Percentiles rank a stretch among this genome's conserved stretches.
phyloP scores from a whole-genome alignment of 2,797 vertebrate species.

The Morelia viridis region DNA sequence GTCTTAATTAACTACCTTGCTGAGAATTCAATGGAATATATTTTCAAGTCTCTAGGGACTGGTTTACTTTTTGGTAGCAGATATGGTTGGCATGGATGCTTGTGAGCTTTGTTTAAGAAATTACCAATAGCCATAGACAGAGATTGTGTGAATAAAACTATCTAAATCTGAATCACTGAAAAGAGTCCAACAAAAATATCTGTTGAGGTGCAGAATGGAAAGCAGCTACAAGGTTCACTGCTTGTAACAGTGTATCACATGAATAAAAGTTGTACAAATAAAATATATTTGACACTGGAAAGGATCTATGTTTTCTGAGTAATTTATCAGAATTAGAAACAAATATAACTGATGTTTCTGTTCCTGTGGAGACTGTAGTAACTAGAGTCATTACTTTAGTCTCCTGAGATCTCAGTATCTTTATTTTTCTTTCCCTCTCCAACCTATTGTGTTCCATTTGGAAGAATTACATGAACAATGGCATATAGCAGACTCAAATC shows the following conservation, averaged over 20 bases:
- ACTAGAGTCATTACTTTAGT: background rate
- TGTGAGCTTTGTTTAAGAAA: background rate
- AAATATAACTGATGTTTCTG: background rate
- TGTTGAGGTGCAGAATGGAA: background rate
- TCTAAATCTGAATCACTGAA: background rate
- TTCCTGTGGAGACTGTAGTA: constrained; percentile 39
- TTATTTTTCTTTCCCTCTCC: constrained; percentile 27
- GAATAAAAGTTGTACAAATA: background rate
- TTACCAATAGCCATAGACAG: background rate
- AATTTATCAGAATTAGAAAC: constrained; percentile 34
- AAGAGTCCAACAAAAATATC: background rate
- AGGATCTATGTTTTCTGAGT: constrained; percentile 30
- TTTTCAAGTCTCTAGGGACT: background rate
- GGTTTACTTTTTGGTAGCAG: background rate
- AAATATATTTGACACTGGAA: constrained; percentile 21
- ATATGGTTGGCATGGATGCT: background rate
- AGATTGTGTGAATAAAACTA: background rate
- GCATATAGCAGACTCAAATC: constrained; percentile 13
- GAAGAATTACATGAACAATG: background rate
- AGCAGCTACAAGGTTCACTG: background rate
- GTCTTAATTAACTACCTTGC: background rate
- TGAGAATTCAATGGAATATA: background rate
- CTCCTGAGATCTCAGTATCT: constrained; percentile 26
- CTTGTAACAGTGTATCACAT: background rate
- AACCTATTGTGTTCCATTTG: constrained; percentile 20